Conservation (phyloP, 2,797 vertebrate genomes). For the Rousettus madagascariensis region DNA sequence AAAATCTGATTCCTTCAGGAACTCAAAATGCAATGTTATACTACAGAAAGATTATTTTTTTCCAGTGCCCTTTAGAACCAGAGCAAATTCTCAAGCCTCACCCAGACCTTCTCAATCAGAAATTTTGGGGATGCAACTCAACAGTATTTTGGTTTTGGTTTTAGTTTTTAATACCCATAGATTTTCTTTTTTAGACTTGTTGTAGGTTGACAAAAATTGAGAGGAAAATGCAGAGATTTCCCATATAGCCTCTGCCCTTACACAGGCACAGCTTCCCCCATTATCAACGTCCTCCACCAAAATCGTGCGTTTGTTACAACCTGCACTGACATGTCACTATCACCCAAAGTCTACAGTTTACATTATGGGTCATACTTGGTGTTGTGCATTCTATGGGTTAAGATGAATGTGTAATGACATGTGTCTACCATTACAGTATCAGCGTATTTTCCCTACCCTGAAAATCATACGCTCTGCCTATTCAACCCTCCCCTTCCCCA, state of each 20-base stretch:
- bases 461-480: neutral
- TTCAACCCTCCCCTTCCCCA: neutral
- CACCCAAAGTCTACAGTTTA: neutral
- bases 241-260: neutral
- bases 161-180: neutral
- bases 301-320: neutral
- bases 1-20: neutral
- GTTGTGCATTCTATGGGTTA: neutral
- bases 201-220: neutral
- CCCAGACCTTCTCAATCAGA: neutral
- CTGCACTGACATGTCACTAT: neutral
- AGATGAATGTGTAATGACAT: neutral
- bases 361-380: neutral
- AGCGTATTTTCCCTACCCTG: neutral
- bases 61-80: neutral
- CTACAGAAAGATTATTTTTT: neutral
- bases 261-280: neutral
- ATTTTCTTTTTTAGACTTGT: neutral
- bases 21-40: neutral
- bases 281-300: neutral
- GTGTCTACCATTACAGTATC: neutral
- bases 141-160: neutral
- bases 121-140: neutral
- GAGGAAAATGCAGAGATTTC: neutral
- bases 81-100: neutral